These are phyloP conservation scores for Pomatorhinus ruficollis DNA, from an alignment of 2,113 vertebrate genomes.

Conservation along the genomic window DNA sequence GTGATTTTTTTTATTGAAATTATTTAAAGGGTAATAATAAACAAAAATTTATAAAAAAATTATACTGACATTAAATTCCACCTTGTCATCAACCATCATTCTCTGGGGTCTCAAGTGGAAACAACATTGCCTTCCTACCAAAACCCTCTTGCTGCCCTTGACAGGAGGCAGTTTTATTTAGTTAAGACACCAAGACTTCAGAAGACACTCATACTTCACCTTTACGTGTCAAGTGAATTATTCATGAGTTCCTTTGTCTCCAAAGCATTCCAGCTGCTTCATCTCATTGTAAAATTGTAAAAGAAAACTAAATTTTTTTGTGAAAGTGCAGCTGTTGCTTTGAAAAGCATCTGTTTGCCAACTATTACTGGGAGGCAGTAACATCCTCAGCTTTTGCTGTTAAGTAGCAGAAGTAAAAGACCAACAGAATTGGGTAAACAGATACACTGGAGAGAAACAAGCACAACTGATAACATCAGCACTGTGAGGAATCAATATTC, in stretches of 20 bases:
- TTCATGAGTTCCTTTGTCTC: slow-evolving; percentile 42
- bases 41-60: not conserved
- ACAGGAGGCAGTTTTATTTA: slow-evolving; percentile 7
- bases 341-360: slow-evolving; percentile 42
- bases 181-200: slow-evolving; percentile 26
- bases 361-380: not conserved
- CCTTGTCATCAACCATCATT: not conserved
- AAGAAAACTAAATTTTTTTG: slow-evolving; percentile 32
- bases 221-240: slow-evolving; percentile 28
- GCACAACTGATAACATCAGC: not conserved
- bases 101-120: not conserved
- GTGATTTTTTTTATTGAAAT: not conserved
- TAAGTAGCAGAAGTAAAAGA: not conserved
- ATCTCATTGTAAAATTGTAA: not conserved
- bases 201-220: not conserved
- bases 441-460: not conserved
- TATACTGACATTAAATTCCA: not conserved
- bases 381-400: not conserved
- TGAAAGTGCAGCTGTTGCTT: slow-evolving; percentile 56
- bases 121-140: not conserved
- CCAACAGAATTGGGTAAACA: not conserved
- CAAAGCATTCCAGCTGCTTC: slow-evolving; percentile 29
- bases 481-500: not conserved
- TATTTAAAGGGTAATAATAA: not conserved
- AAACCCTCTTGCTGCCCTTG: not conserved